Evolutionary conservation across 2,797 vertebrate species (phyloP).

Genomic region (Megaceryle alcyon): DNA sequence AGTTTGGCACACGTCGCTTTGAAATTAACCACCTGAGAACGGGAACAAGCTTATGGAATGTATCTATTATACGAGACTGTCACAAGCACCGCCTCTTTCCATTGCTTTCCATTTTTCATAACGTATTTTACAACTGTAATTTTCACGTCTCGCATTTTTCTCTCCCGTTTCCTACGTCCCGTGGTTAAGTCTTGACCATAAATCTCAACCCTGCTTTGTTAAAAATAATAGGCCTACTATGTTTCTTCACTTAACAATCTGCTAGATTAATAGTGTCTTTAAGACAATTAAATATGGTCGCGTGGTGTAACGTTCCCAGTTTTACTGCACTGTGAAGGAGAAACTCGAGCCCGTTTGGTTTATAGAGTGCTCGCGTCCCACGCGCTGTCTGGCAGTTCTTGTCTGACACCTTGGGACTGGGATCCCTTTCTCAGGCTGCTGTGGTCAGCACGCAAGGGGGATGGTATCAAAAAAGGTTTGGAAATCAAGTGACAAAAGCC

Average conservation of each 20-base stretch:
- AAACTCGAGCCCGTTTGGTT: background rate
- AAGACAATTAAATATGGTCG: constrained; percentile 26
- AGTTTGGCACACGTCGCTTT: background rate
- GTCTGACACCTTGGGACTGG: background rate
- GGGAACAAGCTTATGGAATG: background rate
- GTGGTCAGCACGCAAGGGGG: background rate
- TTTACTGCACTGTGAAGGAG: background rate
- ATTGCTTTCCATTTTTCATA: background rate
- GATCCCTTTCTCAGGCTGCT: too few relatives aligned
- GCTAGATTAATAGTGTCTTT: constrained; percentile 15
- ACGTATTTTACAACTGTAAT: background rate
- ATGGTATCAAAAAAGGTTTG: too few relatives aligned
- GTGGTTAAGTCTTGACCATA: constrained; percentile 19
- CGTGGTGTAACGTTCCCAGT: background rate
- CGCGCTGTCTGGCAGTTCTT: background rate
- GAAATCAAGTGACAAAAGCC: too few relatives aligned
- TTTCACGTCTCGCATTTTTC: constrained; percentile 24
- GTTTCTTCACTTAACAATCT: constrained; percentile 26
- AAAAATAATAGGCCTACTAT: constrained; percentile 6
- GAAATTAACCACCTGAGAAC: background rate
- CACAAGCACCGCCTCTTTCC: background rate
- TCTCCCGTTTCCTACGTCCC: background rate
- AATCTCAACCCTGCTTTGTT: background rate
- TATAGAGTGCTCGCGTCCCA: background rate
- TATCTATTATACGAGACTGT: background rate